These are phyloP conservation scores for Diachrysia chrysitis DNA, from an alignment of 2,888 invertebrate species.

Conservation along the genomic window DNA sequence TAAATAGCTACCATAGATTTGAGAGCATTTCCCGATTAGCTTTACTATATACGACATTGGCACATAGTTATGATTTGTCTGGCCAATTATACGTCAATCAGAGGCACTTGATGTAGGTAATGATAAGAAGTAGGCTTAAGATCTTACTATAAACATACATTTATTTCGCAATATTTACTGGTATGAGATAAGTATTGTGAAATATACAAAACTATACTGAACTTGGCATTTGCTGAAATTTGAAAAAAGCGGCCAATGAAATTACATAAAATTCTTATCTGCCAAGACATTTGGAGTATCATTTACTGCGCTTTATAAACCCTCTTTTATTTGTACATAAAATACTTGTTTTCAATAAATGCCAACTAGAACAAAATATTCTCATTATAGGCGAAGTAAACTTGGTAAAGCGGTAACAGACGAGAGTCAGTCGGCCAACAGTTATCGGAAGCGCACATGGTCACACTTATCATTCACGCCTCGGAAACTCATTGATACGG, in stretches of 20 bases:
- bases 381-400: not conserved
- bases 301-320: not conserved
- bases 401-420: not conserved
- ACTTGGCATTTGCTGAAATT: not conserved
- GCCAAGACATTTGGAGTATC: no score
- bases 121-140: conserved; percentile 6
- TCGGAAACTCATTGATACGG: conserved; percentile 39
- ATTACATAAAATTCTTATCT: no score
- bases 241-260: not conserved
- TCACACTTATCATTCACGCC: conserved; percentile 34
- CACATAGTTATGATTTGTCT: conserved; percentile 5
- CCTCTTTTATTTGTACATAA: not conserved
- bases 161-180: not conserved
- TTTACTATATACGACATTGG: conserved; percentile 11
- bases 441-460: conserved; percentile 48
- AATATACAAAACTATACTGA: not conserved
- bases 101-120: conserved; percentile 21
- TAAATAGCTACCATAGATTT: conserved; percentile 42
- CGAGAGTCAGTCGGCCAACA: conserved; percentile 20
- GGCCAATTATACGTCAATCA: conserved; percentile 11
- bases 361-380: not conserved
- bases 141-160: not conserved
- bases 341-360: no score
- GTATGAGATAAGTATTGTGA: not conserved
- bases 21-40: conserved; percentile 47